Percentiles rank a stretch among this genome's conserved stretches.
Evolutionary conservation across 2,113 vertebrate genomes (phyloP).

Genomic region (Sturnus vulgaris): DNA sequence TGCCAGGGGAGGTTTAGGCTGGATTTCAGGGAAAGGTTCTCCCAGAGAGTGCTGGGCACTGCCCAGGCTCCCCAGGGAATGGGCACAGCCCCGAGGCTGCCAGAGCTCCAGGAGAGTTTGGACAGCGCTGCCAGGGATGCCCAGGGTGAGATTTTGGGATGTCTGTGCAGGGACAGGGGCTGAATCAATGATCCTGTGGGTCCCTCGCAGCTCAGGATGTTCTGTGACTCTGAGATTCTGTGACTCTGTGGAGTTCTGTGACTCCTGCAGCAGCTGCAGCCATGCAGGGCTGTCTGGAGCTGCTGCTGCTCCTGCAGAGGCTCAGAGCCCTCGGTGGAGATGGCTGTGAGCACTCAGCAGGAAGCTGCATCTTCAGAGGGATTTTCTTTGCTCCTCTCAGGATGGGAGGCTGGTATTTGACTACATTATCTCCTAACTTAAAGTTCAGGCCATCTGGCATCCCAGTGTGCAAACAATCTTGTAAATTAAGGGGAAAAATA

Average conservation of each 20-base stretch:
- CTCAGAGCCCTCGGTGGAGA: neutral
- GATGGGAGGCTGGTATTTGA: constrained; percentile 61
- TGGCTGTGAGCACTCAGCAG: neutral
- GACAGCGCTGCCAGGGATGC: neutral
- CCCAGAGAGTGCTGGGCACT: neutral
- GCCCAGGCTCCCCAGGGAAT: neutral
- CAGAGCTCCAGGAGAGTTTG: neutral
- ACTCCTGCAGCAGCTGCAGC: neutral
- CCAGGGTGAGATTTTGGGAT: neutral
- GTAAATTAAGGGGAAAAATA: constrained; percentile 71
- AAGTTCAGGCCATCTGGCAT: constrained; percentile 76
- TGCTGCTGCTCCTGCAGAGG: neutral
- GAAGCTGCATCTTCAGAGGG: neutral
- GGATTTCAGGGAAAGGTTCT: fast-evolving
- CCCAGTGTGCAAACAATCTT: constrained; percentile 72
- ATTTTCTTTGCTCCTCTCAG: constrained; percentile 47
- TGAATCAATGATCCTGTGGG: fast-evolving
- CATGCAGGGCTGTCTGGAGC: neutral
- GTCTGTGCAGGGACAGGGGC: fast-evolving
- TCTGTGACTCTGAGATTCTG: neutral
- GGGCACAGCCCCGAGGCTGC: neutral
- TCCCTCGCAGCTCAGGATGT: neutral
- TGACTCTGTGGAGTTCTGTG: neutral
- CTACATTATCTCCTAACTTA: constrained; percentile 71
- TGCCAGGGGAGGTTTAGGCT: fast-evolving